These are phyloP conservation scores for Sphenopsis melanotis DNA, from an alignment of 2,797 vertebrate species.

Conservation along the genomic window DNA sequence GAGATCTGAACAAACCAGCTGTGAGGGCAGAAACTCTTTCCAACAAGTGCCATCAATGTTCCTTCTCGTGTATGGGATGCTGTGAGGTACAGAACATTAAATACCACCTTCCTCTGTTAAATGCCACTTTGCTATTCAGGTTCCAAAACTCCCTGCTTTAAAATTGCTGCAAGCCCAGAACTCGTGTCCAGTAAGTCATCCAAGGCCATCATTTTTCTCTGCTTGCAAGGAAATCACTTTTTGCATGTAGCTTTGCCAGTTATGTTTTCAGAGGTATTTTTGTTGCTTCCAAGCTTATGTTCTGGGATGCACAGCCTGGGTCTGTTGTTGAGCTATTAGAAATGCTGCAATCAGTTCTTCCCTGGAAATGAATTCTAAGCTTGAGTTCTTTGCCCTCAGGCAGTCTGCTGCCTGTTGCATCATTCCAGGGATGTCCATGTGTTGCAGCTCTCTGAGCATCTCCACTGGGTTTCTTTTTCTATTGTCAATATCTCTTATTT, in stretches of 20 bases:
- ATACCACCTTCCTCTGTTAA: neutral
- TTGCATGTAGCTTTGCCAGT: neutral
- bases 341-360: neutral
- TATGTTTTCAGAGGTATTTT: neutral
- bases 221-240: neutral
- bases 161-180: neutral
- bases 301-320: neutral
- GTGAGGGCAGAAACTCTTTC: neutral
- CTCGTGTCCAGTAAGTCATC: neutral
- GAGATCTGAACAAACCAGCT: neutral
- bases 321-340: neutral
- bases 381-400: neutral
- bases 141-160: neutral
- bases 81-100: neutral
- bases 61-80: neutral
- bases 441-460: neutral
- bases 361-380: neutral
- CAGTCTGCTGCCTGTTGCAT: neutral
- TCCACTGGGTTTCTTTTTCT: neutral
- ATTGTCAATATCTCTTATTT: neutral
- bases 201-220: neutral
- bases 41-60: neutral
- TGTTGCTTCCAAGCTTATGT: neutral
- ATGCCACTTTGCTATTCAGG: neutral
- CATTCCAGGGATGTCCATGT: neutral